These are phyloP conservation scores for Molossus molossus DNA, from an alignment of 2,797 vertebrate species.

Conservation along the genomic window DNA sequence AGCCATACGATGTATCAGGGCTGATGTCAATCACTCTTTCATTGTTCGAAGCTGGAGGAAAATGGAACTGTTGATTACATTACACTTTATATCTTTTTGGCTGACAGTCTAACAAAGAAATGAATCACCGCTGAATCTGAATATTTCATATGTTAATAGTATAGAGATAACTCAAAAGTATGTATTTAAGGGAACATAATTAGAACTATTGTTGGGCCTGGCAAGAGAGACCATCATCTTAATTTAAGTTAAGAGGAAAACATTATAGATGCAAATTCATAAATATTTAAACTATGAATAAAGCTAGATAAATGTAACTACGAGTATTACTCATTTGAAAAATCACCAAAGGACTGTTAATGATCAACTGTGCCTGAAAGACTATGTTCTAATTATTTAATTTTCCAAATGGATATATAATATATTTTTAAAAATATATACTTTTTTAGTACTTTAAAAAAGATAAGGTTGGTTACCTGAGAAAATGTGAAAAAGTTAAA, in stretches of 20 bases:
- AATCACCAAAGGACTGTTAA: background rate
- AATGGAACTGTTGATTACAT: background rate
- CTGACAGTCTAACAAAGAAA: background rate
- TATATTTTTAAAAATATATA: background rate
- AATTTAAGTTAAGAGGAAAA: background rate
- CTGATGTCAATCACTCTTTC: background rate
- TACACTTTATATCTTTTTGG: background rate
- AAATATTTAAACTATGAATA: constrained; percentile 19
- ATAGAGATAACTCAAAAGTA: background rate
- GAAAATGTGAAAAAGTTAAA: background rate
- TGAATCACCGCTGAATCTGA: background rate
- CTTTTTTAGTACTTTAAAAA: background rate
- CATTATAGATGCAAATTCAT: background rate
- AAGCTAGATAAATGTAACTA: background rate
- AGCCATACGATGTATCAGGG: background rate
- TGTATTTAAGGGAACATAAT: background rate
- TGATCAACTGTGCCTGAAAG: background rate
- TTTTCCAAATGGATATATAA: background rate
- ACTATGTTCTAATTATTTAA: background rate
- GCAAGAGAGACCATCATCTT: background rate
- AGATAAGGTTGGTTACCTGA: background rate
- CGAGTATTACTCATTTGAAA: background rate
- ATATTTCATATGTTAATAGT: background rate
- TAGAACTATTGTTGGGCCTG: background rate
- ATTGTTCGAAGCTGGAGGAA: background rate